phyloP scores from a whole-genome alignment of 2,797 vertebrate genomes.

The Cyprinella venusta region DNA sequence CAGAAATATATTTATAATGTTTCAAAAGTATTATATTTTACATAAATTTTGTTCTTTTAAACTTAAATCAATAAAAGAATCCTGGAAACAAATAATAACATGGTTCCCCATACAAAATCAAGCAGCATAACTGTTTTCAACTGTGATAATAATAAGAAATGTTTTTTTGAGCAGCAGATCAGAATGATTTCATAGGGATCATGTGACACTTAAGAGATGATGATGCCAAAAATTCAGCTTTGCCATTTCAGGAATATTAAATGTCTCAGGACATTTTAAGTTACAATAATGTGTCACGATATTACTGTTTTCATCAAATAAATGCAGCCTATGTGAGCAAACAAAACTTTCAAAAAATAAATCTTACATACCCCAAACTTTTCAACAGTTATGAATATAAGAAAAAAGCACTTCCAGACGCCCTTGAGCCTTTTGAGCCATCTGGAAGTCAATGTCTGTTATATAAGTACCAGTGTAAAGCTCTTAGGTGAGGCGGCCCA shows the following conservation, averaged over 20 bases:
- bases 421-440: background rate
- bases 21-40: background rate
- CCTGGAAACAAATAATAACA: background rate
- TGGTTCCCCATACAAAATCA: background rate
- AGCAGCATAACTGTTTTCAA: background rate
- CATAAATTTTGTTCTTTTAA: background rate
- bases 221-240: background rate
- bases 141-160: background rate
- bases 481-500: slow-evolving; percentile 98
- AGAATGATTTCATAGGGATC: background rate
- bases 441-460: background rate
- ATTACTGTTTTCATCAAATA: background rate
- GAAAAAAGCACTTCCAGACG: background rate
- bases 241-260: background rate
- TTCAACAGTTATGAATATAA: background rate
- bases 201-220: background rate
- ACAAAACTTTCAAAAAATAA: background rate
- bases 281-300: background rate
- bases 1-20: background rate
- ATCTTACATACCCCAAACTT: background rate
- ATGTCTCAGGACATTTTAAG: background rate
- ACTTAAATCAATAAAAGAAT: background rate
- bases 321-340: background rate
- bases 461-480: slow-evolving; percentile 90
- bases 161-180: too few species aligned